phyloP scores from a whole-genome alignment of 2,888 invertebrate species.

The Nasonia oneida region DNA sequence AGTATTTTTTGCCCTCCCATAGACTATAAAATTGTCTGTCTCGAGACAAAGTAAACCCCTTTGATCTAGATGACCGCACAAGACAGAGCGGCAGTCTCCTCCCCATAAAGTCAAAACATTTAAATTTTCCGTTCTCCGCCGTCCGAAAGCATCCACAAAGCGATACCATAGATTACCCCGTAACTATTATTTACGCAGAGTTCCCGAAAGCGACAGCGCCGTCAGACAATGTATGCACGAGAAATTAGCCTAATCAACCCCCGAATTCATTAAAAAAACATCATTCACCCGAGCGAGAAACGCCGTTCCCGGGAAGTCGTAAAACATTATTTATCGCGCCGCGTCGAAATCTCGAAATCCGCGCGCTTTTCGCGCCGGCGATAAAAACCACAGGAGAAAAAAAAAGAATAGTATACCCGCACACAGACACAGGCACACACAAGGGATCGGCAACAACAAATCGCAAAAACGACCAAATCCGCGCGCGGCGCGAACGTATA shows the following conservation, averaged over 20 bases:
- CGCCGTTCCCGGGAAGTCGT: slow-evolving; percentile 51
- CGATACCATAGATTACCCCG: slow-evolving; percentile 41
- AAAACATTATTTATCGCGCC: slow-evolving; percentile 56
- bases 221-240: slow-evolving; percentile 18
- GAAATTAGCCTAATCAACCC: slow-evolving; percentile 43
- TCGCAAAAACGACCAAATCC: slow-evolving; percentile 44
- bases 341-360: slow-evolving; percentile 15
- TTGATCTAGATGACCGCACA: slow-evolving; percentile 29
- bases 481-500: background rate
- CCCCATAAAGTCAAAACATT: background rate
- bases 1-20: background rate
- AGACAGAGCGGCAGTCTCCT: background rate
- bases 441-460: slow-evolving; percentile 23
- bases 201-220: slow-evolving; percentile 6
- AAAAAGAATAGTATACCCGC: background rate
- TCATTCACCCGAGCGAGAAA: slow-evolving; percentile 29
- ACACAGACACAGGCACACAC: background rate
- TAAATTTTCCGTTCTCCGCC: background rate
- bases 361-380: slow-evolving; percentile 3
- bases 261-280: slow-evolving; percentile 54
- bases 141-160: background rate
- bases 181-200: background rate
- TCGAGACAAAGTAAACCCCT: background rate
- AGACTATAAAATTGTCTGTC: background rate
- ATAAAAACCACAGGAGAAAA: slow-evolving; percentile 10